These are phyloP conservation scores for Chelidonichthys spinosus DNA, from an alignment of 2,797 vertebrate genomes.

Conservation along the genomic window DNA sequence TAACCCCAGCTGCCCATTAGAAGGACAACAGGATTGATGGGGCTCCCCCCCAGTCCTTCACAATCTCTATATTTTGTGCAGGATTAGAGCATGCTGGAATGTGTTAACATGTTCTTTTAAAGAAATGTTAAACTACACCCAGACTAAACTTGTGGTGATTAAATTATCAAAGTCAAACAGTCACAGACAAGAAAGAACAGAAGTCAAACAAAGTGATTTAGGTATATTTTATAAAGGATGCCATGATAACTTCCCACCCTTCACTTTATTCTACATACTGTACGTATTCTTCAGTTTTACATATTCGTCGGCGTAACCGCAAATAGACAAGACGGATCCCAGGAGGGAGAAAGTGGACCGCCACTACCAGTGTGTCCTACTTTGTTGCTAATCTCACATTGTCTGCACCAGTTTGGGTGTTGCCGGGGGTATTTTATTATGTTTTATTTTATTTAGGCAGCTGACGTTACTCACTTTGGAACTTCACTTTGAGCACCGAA, in stretches of 20 bases:
- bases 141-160: not conserved
- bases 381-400: slow-evolving; percentile 66
- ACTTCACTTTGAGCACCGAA: slow-evolving; percentile 27
- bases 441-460: slow-evolving; percentile 10
- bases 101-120: slow-evolving; percentile 24
- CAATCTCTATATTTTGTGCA: slow-evolving; percentile 58
- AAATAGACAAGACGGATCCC: slow-evolving; percentile 55
- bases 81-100: slow-evolving; percentile 45
- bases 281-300: slow-evolving; percentile 12
- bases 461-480: slow-evolving; percentile 45
- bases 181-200: not conserved
- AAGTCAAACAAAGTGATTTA: not conserved
- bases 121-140: slow-evolving; percentile 2
- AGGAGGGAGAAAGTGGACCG: slow-evolving; percentile 54
- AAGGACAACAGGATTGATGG: slow-evolving; percentile 88
- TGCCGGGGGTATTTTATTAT: slow-evolving; percentile 43
- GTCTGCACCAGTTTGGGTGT: slow-evolving; percentile 64
- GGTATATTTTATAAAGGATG: not conserved
- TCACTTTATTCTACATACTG: slow-evolving; percentile 15
- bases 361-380: slow-evolving; percentile 65
- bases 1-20: slow-evolving; percentile 86
- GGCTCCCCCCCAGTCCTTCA: slow-evolving; percentile 76
- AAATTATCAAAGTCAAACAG: not conserved
- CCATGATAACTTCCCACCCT: not conserved
- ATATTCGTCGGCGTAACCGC: slow-evolving; percentile 31